Evolutionary conservation across 1,140 invertebrate species (phyloP).

Genomic region (Listronotus bonariensis): DNA sequence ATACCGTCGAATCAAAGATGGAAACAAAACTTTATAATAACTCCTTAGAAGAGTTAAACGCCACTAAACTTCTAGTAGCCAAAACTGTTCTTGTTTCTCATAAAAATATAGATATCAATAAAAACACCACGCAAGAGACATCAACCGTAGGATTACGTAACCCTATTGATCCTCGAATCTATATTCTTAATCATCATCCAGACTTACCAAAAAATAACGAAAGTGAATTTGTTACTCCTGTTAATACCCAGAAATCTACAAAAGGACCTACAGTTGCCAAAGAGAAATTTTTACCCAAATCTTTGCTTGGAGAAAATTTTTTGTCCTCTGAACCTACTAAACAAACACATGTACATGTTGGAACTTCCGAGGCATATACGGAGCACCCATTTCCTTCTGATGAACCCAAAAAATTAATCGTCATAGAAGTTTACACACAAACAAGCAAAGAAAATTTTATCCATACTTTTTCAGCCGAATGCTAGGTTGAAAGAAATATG

Average conservation of each 20-base stretch:
- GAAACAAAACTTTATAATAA: background rate
- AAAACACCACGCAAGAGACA: slow-evolving; percentile 18
- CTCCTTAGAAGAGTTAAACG: background rate
- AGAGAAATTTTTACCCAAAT: slow-evolving; percentile 43
- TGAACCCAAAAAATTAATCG: slow-evolving; percentile 27
- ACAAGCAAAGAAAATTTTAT: slow-evolving; percentile 55
- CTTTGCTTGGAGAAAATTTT: slow-evolving; percentile 32
- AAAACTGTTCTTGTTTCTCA: background rate
- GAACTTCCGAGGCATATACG: slow-evolving; percentile 9
- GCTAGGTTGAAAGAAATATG: slow-evolving; percentile 51
- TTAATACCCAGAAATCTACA: slow-evolving; percentile 2
- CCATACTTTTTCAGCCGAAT: slow-evolving; percentile 60
- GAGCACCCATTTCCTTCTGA: slow-evolving; percentile 29
- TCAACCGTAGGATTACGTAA: slow-evolving; percentile 9
- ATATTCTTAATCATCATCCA: slow-evolving; percentile 38
- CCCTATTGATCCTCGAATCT: slow-evolving; percentile 43
- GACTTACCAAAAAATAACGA: slow-evolving; percentile 37
- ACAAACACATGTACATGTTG: background rate
- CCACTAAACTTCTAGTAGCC: background rate
- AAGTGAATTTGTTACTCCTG: slow-evolving; percentile 24
- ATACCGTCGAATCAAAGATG: background rate
- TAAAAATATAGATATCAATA: background rate
- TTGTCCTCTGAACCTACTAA: background rate
- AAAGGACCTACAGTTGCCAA: slow-evolving; percentile 27
- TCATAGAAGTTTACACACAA: slow-evolving; percentile 24